Percentiles rank a stretch among this genome's conserved stretches.
These are phyloP conservation scores for Mystacides longicornis DNA, from an alignment of 2,888 invertebrate species.

Conservation along the genomic window DNA sequence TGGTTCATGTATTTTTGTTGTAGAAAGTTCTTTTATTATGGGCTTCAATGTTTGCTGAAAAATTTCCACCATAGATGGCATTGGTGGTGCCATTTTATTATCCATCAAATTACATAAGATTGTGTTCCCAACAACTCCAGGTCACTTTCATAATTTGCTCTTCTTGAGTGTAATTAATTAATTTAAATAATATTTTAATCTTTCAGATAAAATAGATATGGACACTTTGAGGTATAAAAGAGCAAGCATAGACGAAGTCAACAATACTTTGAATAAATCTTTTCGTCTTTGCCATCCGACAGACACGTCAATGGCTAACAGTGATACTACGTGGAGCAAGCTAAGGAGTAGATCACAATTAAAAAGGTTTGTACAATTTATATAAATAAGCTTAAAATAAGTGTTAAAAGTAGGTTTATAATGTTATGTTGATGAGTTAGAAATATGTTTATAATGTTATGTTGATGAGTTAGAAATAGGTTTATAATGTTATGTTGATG, in stretches of 20 bases:
- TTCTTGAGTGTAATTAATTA: neutral
- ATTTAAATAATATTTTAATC: neutral
- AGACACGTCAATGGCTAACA: constrained; percentile 78
- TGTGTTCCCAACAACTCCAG: too few relatives aligned
- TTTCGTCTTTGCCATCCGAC: constrained; percentile 31
- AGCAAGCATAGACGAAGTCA: constrained; percentile 21
- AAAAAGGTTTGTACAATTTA: constrained; percentile 45
- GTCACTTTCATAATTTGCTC: too few relatives aligned
- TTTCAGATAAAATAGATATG: constrained; percentile 35
- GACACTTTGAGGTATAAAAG: constrained; percentile 32
- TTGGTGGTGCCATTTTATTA: too few relatives aligned
- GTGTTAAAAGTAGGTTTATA: neutral
- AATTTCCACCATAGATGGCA: too few relatives aligned
- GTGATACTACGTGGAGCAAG: constrained; percentile 87
- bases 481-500: too few relatives aligned
- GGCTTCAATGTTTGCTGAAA: too few relatives aligned
- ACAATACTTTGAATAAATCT: constrained; percentile 19
- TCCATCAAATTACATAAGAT: too few relatives aligned
- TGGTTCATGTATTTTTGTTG: too few relatives aligned
- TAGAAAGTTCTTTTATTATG: too few relatives aligned
- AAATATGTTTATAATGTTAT: too few relatives aligned
- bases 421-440: too few relatives aligned
- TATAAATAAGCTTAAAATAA: neutral
- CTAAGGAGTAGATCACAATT: constrained; percentile 62
- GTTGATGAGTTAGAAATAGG: too few relatives aligned